Conservation (phyloP, 2,888 invertebrate genomes). For the Mechanitis mazaeus region DNA sequence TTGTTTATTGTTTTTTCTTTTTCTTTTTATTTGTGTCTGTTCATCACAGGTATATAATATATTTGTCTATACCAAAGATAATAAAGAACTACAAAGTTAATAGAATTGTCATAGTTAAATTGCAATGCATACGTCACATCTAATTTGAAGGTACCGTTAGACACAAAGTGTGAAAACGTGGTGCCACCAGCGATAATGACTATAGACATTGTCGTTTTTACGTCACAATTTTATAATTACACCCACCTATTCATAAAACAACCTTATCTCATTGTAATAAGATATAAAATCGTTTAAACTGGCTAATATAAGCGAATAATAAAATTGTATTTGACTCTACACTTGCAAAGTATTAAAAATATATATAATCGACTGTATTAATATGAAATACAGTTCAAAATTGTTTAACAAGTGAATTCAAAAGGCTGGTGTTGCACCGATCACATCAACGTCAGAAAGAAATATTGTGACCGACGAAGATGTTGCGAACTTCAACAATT, state of each 20-base stretch:
- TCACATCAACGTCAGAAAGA: constrained; percentile 38
- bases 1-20: no score
- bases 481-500: constrained; percentile 32
- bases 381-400: constrained; percentile 9
- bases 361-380: constrained; percentile 3
- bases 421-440: constrained; percentile 26
- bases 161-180: constrained; percentile 35
- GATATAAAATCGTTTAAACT: constrained; percentile 7
- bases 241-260: neutral
- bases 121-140: constrained; percentile 28
- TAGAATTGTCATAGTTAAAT: constrained; percentile 16
- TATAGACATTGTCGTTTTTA: constrained; percentile 36
- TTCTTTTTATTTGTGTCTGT: no score
- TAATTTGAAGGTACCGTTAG: constrained; percentile 35
- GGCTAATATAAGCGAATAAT: neutral
- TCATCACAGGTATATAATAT: no score
- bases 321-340: constrained; percentile 23
- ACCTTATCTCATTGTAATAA: constrained; percentile 9
- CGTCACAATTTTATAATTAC: constrained; percentile 23
- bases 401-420: neutral
- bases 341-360: constrained; percentile 17
- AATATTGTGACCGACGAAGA: constrained; percentile 36
- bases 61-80: neutral
- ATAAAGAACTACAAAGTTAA: constrained; percentile 8
- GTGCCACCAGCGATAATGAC: constrained; percentile 35